Conservation (phyloP, 2,888 invertebrate genomes). For the Synergus japonicus region DNA sequence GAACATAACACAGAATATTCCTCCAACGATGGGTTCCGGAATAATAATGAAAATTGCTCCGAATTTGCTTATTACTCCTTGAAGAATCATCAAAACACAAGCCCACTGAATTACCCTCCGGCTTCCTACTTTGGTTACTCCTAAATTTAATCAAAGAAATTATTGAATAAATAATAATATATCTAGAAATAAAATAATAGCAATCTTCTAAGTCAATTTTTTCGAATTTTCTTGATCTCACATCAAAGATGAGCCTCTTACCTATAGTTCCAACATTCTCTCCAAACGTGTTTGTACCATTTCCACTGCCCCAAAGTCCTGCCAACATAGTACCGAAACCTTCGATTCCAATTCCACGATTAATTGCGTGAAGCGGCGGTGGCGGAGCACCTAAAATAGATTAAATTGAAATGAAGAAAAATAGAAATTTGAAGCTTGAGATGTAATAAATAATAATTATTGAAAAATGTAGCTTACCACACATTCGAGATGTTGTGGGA, state of each 20-base stretch:
- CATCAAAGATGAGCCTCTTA: conserved; percentile 5
- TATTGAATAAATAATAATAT: not conserved
- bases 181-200: too few relatives aligned
- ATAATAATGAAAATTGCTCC: conserved; percentile 89
- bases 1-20: conserved; percentile 90
- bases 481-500: conserved; percentile 92
- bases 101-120: conserved; percentile 89
- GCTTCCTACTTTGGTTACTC: conserved; percentile 84
- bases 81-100: conserved; percentile 85
- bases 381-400: conserved; percentile 83
- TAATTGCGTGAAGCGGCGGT: conserved; percentile 92
- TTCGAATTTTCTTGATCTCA: too few relatives aligned
- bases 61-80: conserved; percentile 87
- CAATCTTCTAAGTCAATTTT: too few relatives aligned
- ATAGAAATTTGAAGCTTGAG: too few relatives aligned
- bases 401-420: not conserved
- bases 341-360: conserved; percentile 91
- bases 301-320: conserved; percentile 91
- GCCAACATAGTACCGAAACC: conserved; percentile 91
- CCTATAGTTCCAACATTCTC: conserved; percentile 95
- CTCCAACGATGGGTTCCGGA: conserved; percentile 89
- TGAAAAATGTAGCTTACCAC: conserved; percentile 77
- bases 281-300: conserved; percentile 93
- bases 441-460: not conserved
- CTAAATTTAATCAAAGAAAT: conserved; percentile 52